phyloP scores from a whole-genome alignment of 2,888 invertebrate species.

The Belgica antarctica region DNA sequence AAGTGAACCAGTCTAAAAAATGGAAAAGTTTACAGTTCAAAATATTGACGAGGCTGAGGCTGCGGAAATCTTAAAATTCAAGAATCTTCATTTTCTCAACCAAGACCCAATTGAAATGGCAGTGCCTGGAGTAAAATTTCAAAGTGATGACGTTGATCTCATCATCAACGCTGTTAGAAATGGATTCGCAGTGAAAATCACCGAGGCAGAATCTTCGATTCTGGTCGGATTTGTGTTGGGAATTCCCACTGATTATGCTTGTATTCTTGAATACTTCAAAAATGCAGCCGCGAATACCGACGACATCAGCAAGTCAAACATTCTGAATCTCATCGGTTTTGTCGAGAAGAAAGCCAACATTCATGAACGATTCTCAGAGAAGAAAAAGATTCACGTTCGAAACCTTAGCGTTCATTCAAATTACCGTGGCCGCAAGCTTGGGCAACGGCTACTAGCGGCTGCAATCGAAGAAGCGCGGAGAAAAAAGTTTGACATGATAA shows the following conservation, averaged over 20 bases:
- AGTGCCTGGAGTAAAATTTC: background rate
- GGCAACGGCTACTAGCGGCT: background rate
- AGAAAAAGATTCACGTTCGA: slow-evolving; percentile 50
- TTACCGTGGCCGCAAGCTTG: background rate
- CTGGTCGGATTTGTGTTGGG: background rate
- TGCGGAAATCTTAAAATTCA: background rate
- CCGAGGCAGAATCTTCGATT: background rate
- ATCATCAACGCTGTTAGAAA: background rate
- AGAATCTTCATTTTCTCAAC: background rate
- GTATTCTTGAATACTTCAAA: too few species aligned
- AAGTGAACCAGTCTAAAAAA: too few species aligned
- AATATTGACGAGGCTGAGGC: too few species aligned
- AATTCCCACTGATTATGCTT: too few species aligned
- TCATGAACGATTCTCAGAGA: slow-evolving; percentile 48
- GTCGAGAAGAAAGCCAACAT: slow-evolving; percentile 50
- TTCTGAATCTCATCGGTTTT: slow-evolving; percentile 10
- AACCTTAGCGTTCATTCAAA: slow-evolving; percentile 21
- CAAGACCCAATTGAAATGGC: background rate
- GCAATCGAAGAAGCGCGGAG: background rate
- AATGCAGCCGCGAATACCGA: background rate
- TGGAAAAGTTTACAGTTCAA: too few species aligned
- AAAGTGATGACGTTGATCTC: background rate
- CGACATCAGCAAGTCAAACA: background rate
- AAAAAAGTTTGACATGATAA: background rate
- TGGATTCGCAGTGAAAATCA: background rate